These are phyloP conservation scores for Ochropleura plecta DNA, from an alignment of 2,888 invertebrate species.

Conservation along the genomic window DNA sequence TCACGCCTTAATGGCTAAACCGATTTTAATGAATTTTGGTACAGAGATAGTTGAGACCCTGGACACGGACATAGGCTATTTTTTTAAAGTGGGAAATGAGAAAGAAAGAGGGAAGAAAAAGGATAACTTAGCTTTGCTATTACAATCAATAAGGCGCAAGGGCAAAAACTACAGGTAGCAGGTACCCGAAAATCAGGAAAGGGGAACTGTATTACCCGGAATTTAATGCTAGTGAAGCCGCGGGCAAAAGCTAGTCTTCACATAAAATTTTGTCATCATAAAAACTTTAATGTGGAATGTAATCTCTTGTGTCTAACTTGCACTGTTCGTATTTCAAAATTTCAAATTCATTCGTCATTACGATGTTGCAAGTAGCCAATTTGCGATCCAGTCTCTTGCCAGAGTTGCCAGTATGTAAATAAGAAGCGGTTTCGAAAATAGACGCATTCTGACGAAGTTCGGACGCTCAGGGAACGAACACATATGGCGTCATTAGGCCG, in stretches of 20 bases:
- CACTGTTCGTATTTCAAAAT: constrained; percentile 57
- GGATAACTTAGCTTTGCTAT: too few species aligned
- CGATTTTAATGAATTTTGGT: too few species aligned
- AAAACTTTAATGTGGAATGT: constrained; percentile 16
- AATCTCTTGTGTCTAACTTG: constrained; percentile 28
- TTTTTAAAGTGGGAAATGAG: too few species aligned
- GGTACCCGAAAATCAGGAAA: too few species aligned
- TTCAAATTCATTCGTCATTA: constrained; percentile 67
- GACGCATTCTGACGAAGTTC: constrained; percentile 65
- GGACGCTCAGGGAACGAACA: constrained; percentile 63
- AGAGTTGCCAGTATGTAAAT: constrained; percentile 72
- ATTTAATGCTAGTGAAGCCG: too few species aligned
- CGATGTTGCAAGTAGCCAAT: constrained; percentile 70
- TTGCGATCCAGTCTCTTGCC: constrained; percentile 68
- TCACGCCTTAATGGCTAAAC: too few species aligned
- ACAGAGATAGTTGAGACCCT: too few species aligned
- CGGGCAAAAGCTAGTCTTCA: background rate
- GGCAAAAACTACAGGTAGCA: too few species aligned
- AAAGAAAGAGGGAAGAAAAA: too few species aligned
- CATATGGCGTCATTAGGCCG: constrained; percentile 72
- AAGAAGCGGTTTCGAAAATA: constrained; percentile 70
- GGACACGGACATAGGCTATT: too few species aligned
- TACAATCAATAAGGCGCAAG: too few species aligned
- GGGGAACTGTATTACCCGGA: too few species aligned
- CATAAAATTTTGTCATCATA: background rate